phyloP scores from a whole-genome alignment of 2,113 vertebrate genomes.

The Psittacula cyanocephala region DNA sequence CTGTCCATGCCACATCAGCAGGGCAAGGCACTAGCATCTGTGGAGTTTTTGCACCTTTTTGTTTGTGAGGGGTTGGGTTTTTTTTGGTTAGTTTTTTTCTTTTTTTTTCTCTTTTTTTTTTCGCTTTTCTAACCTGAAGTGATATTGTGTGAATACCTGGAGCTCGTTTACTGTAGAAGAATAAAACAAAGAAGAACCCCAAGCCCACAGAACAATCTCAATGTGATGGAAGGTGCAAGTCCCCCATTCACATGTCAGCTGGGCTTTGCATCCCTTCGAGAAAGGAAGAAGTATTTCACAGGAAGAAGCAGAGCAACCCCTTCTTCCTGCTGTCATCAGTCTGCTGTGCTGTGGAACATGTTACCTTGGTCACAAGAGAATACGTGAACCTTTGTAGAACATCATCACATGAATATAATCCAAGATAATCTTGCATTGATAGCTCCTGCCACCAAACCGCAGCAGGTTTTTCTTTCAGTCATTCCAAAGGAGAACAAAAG shows the following conservation, averaged over 20 bases:
- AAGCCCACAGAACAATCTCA: conserved; percentile 34
- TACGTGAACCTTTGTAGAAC: conserved; percentile 45
- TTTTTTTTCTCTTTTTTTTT: background rate
- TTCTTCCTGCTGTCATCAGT: conserved; percentile 28
- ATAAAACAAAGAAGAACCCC: conserved; percentile 1
- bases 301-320: background rate
- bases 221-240: conserved; percentile 58
- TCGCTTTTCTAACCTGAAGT: conserved; percentile 38
- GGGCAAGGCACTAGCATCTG: conserved; percentile 67
- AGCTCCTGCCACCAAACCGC: conserved; percentile 48
- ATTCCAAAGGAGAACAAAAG: conserved; percentile 54
- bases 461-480: conserved; percentile 69
- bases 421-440: conserved; percentile 67
- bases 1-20: conserved; percentile 62
- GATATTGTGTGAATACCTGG: conserved; percentile 9
- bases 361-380: conserved; percentile 63
- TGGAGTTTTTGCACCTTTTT: conserved; percentile 63
- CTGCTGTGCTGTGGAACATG: conserved; percentile 39
- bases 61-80: background rate
- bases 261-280: conserved; percentile 51
- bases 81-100: background rate
- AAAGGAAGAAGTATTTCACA: conserved; percentile 34
- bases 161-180: background rate
- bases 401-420: conserved; percentile 41
- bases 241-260: conserved; percentile 32